Evolutionary conservation across 1,140 invertebrate species (phyloP), one percentile per base, ranked within the genome.

Genomic region (Conus ventricosus): DNA sequence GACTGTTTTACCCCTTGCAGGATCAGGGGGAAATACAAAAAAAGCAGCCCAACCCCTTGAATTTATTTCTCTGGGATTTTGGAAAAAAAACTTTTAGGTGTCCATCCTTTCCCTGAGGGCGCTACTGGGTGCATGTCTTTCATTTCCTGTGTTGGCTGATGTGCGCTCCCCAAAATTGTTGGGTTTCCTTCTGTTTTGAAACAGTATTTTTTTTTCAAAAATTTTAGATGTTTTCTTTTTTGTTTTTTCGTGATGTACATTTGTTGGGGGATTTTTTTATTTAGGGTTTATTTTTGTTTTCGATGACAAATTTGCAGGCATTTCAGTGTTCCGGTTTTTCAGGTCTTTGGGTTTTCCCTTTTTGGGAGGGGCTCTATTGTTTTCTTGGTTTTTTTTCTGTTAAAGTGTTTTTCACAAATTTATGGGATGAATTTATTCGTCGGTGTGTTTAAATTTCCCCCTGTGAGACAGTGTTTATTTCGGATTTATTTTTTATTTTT

Each of bases 81-180:
- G 99, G 85, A 99, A 99, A 95, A 99, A 99, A 95, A 99, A n/a
- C n/a, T 99, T 1, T 96, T 99, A 17, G 99, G 99, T 95, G 99
- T 99, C 96, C 99, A 99, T 95, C 99, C 99, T n/a, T 84, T 99
- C 99, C 39, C 99, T 99, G 90, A 96, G n/a, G 96, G 95, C 51
- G 39, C n/a, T 67, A 20, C 39, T 89, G 17, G 67, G 20, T 71
- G 67, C 67, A 71, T 60, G 23, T 39, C 39, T 25, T 55, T 13
- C 25, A 23, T 80, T 11, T 27, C 57, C 67, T 54, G 53, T 57
- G 67, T 71, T 23, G 7, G 67, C 67, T 71, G 67, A 7, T 60
- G 57, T n/a, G 57, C 17, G 57, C 8, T 60, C 57, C 57, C 8
- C 57, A 20, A 71, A n/a, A n/a, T n/a, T 13, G 27, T 10, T 75